phyloP scores from a whole-genome alignment of 2,797 vertebrate species.

The Diglossa cyanea region DNA sequence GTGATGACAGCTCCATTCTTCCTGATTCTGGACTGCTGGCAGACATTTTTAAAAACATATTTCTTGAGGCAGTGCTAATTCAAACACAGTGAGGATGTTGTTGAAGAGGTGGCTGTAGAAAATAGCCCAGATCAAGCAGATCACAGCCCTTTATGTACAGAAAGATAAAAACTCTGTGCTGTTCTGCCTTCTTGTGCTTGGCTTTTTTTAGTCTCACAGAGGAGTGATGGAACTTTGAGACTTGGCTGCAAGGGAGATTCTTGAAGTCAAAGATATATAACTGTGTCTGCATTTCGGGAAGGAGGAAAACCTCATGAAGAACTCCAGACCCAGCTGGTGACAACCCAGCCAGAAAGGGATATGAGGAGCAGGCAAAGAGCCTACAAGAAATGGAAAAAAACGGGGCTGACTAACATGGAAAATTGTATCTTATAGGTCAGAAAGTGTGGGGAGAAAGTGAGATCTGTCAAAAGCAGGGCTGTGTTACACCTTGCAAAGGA shows the following conservation, averaged over 20 bases:
- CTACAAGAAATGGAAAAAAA: neutral
- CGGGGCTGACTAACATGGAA: neutral
- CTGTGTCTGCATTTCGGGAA: neutral
- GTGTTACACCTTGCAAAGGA: conserved; percentile 27
- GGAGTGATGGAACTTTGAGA: neutral
- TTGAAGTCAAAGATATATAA: neutral
- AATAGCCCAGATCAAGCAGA: neutral
- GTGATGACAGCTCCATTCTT: neutral
- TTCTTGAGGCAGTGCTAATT: neutral
- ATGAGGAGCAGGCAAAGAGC: neutral
- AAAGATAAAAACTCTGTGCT: neutral
- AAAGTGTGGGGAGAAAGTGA: neutral
- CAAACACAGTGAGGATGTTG: neutral
- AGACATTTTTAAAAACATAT: neutral
- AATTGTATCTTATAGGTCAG: neutral
- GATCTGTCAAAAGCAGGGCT: neutral
- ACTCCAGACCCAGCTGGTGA: neutral
- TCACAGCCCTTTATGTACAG: neutral
- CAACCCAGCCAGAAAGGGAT: neutral
- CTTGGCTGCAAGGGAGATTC: neutral
- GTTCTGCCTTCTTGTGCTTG: neutral
- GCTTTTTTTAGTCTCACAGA: neutral
- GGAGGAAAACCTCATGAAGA: neutral
- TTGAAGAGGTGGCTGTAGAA: neutral
- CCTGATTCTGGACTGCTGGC: neutral